Base-by-base conservation (phyloP, 2,888 invertebrate genomes). In the Sepiola atlantica region DNA sequence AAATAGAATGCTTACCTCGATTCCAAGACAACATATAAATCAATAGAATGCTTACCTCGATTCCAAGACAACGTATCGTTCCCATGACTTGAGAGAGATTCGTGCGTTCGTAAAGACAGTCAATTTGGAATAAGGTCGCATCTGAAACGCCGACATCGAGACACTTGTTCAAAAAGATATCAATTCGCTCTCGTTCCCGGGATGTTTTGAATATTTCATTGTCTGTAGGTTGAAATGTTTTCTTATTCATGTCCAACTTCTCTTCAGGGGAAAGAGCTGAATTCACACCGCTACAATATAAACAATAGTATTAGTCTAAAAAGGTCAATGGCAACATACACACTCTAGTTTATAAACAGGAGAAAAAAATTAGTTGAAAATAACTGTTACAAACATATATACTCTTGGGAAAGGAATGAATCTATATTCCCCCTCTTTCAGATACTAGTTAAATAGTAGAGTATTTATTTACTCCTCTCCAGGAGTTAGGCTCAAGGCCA, bases 61-160 rank as follows among this genome's bases (percentile, higher is more conserved):
- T 96, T 94, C 96, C 96, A 77, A 96, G 94, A 77, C 96, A 96
- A 94, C 96, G 94, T 94, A 96, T 96, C 93, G 96, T 95, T 12
- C 96, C 95, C 94, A 96, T 96, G 94, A 96, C 96, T 94, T 96
- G 96, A 16, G 95, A 95, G 55, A 96, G 95, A 94, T 96, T 96
- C 18, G 96, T 96, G 92, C 95, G 95, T 95, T 96, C 96, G 94
- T 96, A 96, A 55, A 96, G 95, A 95, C 96, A 96, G 94, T 96
- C 96, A 32, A 96, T 96, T 95, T 96, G 96, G 94, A 96, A 96
- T 8, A 95, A 94, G 93, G 95, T 95, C 28, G 95, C 93, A 45
- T 96, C 95, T 24, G 96, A 94, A 20, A 96, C 96, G 90, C 96
- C 96, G 94, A 95, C 96, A 91, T 96, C 96, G 45, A 95, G 95